These are phyloP conservation scores for Glyptemys insculpta DNA, from an alignment of 2,797 vertebrate genomes.

Conservation along the genomic window DNA sequence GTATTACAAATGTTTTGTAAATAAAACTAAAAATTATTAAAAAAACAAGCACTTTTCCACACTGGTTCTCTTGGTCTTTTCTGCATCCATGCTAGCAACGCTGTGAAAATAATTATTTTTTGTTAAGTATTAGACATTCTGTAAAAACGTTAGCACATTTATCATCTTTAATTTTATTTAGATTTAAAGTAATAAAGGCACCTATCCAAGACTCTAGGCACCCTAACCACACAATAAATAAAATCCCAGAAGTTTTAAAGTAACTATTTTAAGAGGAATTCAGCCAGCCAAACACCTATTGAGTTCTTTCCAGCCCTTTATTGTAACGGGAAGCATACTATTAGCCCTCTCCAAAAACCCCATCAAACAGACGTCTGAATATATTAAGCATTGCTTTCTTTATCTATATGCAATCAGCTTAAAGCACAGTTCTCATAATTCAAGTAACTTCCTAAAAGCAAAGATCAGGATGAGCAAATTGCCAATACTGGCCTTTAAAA, in stretches of 20 bases:
- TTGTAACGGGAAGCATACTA: background rate
- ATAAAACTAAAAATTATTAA: background rate
- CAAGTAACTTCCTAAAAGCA: background rate
- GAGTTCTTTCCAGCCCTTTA: background rate
- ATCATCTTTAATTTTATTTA: background rate
- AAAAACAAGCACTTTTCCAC: background rate
- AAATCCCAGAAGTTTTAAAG: background rate
- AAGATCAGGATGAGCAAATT: rapidly evolving
- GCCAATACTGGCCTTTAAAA: background rate
- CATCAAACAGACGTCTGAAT: background rate
- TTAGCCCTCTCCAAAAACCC: background rate
- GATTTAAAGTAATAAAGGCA: background rate
- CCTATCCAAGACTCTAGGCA: background rate
- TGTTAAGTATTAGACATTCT: background rate
- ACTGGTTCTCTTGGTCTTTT: background rate
- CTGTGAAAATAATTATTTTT: background rate
- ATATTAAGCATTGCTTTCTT: background rate
- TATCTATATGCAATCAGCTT: background rate
- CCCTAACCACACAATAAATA: background rate
- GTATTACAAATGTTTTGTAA: background rate
- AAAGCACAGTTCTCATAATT: background rate
- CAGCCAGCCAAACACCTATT: rapidly evolving
- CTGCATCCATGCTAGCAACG: background rate
- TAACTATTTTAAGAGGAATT: background rate
- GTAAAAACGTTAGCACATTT: background rate